Evolutionary conservation across 2,797 vertebrate species (phyloP).

Genomic region (Manis javanica): DNA sequence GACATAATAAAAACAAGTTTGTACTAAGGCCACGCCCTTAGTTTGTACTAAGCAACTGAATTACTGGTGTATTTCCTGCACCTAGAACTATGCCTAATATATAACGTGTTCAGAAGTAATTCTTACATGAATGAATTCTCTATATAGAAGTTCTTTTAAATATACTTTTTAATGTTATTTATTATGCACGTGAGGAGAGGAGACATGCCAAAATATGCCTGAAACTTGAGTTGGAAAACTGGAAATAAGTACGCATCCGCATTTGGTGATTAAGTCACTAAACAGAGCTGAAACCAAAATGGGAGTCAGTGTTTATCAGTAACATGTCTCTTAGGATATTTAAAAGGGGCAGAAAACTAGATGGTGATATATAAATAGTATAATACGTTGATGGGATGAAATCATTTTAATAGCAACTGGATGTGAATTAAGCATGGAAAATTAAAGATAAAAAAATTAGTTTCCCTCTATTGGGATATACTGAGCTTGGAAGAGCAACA

Average conservation of each 20-base stretch:
- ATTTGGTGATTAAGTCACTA: slow-evolving; percentile 10
- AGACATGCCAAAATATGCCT: not conserved
- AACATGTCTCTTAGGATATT: slow-evolving; percentile 8
- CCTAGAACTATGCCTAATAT: not conserved
- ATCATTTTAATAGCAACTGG: not conserved
- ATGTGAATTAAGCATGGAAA: not conserved
- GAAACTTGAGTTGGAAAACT: not conserved
- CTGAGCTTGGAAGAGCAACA: not conserved
- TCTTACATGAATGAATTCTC: not conserved
- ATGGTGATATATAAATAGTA: not conserved
- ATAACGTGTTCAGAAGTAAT: not conserved
- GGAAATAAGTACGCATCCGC: not conserved
- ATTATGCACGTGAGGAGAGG: slow-evolving; percentile 50
- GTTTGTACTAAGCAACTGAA: not conserved
- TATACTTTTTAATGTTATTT: not conserved
- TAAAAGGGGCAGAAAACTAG: not conserved
- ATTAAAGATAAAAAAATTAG: not conserved
- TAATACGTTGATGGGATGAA: not conserved
- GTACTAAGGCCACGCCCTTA: not conserved
- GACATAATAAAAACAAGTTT: not conserved
- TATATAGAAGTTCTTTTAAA: not conserved
- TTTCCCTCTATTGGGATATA: not conserved
- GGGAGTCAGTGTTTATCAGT: slow-evolving; percentile 40
- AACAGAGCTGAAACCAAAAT: slow-evolving; percentile 28
- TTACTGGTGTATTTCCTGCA: not conserved